Evolutionary conservation across 2,797 vertebrate genomes (phyloP), one percentile per base, ranked within the genome.

Genomic region (Fratercula arctica): DNA sequence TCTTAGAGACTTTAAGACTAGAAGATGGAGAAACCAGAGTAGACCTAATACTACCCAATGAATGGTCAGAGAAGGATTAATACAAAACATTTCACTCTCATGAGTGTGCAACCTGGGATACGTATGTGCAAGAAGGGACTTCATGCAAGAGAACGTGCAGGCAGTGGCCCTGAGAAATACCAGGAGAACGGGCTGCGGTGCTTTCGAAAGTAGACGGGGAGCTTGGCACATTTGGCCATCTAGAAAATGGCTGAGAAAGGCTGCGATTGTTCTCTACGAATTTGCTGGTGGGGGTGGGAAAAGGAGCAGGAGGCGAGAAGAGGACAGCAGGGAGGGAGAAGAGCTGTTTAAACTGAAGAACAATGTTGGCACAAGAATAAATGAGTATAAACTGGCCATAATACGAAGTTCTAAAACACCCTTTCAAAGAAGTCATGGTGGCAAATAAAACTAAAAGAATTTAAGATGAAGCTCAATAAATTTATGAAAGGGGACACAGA

Each of bases 281-380:
- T 94, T 75, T 91, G 37, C 61, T 91, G 37, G 26, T 89, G 72
- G 81, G 95, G 81, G 56, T 95, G 82, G 89, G 85, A 96, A 91
- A 88, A 87, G 78, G 87, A 96, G 54, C 79, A 85, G 87, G 69
- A 94, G 94, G 93, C 19, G 21, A 94, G 93, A 87, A 67, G 67
- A 90, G 57, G 94, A 96, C 95, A 97, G 95, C 94, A 59, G 96
- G 96, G 96, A 93, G 87, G 94, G 92, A 95, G 93, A 95, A 63
- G 85, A 81, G 69, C 66, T 66, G 93, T 93, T 97, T 87, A 93
- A 94, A 94, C 50, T 59, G 85, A 61, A 97, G 95, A 97, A 97
- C 96, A 97, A 97, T 97, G 95, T 93, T 96, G 96, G 96, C 95
- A 96, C 6, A 50, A 94, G 96, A 97, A 97, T 92, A 97, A 78